Evolutionary conservation across 1,140 invertebrate species (phyloP).

Genomic region (Odontomachus brunneus): DNA sequence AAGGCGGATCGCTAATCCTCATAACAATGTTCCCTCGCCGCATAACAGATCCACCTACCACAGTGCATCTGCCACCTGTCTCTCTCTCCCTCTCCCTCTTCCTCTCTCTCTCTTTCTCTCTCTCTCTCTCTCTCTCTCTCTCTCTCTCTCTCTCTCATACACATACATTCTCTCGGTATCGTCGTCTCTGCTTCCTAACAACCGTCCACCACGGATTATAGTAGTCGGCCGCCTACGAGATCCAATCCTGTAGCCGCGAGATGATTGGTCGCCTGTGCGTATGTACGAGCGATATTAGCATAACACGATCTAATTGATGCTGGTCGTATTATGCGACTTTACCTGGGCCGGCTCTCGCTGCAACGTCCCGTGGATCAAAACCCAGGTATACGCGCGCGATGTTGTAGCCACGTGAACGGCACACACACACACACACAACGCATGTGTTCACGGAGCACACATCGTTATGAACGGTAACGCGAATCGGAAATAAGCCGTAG

Average conservation of each 20-base stretch:
- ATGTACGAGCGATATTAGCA: conserved; percentile 72
- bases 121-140: conserved; percentile 15
- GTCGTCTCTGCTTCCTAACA: conserved; percentile 37
- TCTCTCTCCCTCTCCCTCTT: conserved; percentile 4
- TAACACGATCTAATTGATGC: conserved; percentile 80
- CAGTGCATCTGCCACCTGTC: conserved; percentile 61
- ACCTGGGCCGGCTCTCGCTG: conserved; percentile 6
- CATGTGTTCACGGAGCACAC: too few relatives aligned
- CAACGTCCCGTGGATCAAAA: conserved; percentile 13
- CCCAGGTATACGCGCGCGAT: not conserved
- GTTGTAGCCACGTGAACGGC: not conserved
- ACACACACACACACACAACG: not conserved
- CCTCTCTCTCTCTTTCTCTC: conserved; percentile 16
- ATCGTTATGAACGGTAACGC: too few relatives aligned
- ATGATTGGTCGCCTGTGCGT: conserved; percentile 68
- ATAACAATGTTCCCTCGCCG: conserved; percentile 44
- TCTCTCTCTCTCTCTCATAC: conserved; percentile 14
- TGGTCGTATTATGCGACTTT: conserved; percentile 55
- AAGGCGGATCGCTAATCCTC: conserved; percentile 34
- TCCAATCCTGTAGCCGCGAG: conserved; percentile 53
- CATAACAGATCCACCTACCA: conserved; percentile 55
- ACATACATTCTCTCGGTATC: conserved; percentile 6
- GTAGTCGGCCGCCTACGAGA: conserved; percentile 68
- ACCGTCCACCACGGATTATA: conserved; percentile 53
- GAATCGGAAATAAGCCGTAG: too few relatives aligned